Conservation (phyloP, 2,113 vertebrate species). For the Protomyctophum bolini region DNA sequence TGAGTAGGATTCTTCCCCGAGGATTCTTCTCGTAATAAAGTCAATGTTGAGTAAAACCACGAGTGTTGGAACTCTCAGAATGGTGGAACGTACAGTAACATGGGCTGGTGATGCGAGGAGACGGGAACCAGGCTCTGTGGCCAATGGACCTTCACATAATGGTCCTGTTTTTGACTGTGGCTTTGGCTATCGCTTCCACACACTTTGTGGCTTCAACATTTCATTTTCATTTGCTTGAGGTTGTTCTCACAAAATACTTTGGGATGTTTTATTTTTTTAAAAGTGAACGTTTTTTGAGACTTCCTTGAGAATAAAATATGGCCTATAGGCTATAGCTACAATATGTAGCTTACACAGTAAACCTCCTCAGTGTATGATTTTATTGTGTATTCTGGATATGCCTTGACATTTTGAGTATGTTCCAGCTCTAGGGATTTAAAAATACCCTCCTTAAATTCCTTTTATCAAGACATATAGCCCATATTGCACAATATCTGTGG, state of each 20-base stretch:
- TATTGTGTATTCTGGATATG: no score
- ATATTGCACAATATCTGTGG: no score
- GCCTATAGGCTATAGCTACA: no score
- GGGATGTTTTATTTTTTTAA: conserved; percentile 19
- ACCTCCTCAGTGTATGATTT: no score
- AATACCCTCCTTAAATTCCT: neutral
- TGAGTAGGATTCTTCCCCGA: conserved; percentile 22
- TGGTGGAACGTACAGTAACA: conserved; percentile 16
- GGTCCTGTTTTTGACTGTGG: conserved; percentile 60
- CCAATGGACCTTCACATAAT: conserved; percentile 47
- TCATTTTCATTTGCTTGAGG: conserved; percentile 53
- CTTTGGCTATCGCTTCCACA: conserved; percentile 49
- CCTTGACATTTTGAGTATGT: no score
- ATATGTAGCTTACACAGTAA: no score
- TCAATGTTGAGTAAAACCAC: neutral
- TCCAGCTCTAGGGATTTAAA: neutral
- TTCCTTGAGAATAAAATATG: neutral
- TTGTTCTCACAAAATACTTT: conserved; percentile 40
- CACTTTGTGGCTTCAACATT: conserved; percentile 43
- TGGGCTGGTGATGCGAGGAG: conserved; percentile 45
- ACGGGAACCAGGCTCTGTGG: conserved; percentile 28
- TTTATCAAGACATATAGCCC: no score
- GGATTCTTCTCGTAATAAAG: conserved; percentile 36
- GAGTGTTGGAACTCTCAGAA: conserved; percentile 4
- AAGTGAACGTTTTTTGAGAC: neutral